Evolutionary conservation across 2,888 invertebrate genomes (phyloP).

Genomic region (Marronus borbonicus): DNA sequence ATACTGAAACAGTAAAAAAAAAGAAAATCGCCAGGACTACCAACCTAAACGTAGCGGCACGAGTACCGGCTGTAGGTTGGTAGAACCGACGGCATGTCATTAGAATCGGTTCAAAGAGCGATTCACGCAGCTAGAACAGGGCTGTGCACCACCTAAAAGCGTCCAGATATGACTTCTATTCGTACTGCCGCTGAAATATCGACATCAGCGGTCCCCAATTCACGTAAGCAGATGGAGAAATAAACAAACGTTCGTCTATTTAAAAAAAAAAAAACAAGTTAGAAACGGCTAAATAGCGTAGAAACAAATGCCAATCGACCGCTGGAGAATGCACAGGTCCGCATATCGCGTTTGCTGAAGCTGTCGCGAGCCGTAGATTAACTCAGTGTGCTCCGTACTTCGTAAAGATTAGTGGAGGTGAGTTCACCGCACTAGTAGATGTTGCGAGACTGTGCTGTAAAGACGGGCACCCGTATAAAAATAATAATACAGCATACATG

Average conservation of each 20-base stretch:
- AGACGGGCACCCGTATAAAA: not conserved
- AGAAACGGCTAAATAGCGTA: too few species aligned
- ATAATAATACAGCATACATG: not conserved
- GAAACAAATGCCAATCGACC: not conserved
- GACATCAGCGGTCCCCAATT: too few species aligned
- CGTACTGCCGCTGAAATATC: too few species aligned
- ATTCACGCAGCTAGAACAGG: constrained; percentile 31
- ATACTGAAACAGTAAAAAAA: not conserved
- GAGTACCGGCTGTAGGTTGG: constrained; percentile 8
- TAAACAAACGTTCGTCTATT: too few species aligned
- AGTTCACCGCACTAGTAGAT: constrained; percentile 41
- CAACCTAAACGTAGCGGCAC: not conserved
- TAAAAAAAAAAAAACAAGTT: too few species aligned
- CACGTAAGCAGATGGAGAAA: too few species aligned
- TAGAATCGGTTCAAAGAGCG: constrained; percentile 36
- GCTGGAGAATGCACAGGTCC: too few species aligned
- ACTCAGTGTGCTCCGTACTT: constrained; percentile 33
- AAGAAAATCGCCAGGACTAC: constrained; percentile 12
- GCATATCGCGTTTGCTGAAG: too few species aligned
- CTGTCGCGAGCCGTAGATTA: not conserved
- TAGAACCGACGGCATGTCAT: constrained; percentile 29
- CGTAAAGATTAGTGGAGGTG: constrained; percentile 36
- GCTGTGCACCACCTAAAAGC: constrained; percentile 3
- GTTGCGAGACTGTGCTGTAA: not conserved
- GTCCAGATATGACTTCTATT: not conserved